A percentile compares a stretch with the other conserved stretches of the same genome.
These are phyloP conservation scores for Equus przewalskii DNA, from an alignment of 2,113 vertebrate genomes.

Conservation along the genomic window DNA sequence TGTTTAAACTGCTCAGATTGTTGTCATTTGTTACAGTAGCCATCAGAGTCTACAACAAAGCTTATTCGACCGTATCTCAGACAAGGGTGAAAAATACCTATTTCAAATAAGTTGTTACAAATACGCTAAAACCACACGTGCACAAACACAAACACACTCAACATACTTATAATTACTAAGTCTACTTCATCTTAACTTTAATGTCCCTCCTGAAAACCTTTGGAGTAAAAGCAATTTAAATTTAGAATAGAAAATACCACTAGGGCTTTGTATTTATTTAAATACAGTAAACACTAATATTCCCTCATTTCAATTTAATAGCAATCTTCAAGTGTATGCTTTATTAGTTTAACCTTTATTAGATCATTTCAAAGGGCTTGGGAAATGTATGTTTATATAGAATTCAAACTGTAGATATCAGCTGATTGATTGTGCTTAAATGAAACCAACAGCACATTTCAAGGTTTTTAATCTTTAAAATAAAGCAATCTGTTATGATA, in stretches of 20 bases:
- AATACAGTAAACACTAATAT: conserved; percentile 70
- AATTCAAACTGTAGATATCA: conserved; percentile 32
- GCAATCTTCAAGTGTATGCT: conserved; percentile 56
- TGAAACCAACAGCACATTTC: background rate
- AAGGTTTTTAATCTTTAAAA: conserved; percentile 68
- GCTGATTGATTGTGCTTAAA: background rate
- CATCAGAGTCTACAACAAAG: background rate
- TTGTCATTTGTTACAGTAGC: background rate
- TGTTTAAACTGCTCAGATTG: background rate
- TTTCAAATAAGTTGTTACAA: conserved; percentile 18
- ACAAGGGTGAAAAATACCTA: background rate
- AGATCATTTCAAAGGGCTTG: conserved; percentile 33
- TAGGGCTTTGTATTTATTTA: conserved; percentile 44
- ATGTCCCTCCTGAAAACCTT: conserved; percentile 20
- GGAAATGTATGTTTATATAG: background rate
- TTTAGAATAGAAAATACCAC: conserved; percentile 72
- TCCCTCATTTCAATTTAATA: conserved; percentile 76
- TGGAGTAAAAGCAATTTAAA: conserved; percentile 75
- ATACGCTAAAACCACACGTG: conserved; percentile 41
- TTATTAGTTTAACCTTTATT: conserved; percentile 68
- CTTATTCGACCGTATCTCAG: background rate
- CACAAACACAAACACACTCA: background rate
- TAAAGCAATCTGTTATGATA: conserved; percentile 32
- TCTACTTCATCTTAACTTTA: conserved; percentile 59
- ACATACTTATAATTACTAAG: background rate